Conservation (phyloP, 1,140 invertebrate genomes). For the Thaumetopoea pityocampa region DNA sequence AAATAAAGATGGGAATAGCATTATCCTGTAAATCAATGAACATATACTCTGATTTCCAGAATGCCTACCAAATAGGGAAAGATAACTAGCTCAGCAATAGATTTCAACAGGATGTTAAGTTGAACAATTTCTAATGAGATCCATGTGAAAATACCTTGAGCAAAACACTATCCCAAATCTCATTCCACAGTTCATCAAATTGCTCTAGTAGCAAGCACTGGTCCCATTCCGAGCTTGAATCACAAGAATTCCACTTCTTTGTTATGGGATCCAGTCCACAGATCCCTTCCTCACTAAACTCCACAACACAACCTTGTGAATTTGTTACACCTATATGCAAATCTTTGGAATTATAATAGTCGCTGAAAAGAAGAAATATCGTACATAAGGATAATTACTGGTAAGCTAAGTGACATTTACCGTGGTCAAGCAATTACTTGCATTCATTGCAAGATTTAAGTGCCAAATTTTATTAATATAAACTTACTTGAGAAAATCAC, state of each 20-base stretch:
- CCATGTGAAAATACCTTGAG: constrained; percentile 71
- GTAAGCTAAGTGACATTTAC: constrained; percentile 34
- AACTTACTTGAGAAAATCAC: constrained; percentile 88
- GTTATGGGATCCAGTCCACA: constrained; percentile 62
- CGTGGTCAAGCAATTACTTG: constrained; percentile 6
- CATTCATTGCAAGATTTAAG: not conserved
- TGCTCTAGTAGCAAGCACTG: constrained; percentile 84
- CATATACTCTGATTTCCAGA: too few species aligned
- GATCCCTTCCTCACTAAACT: constrained; percentile 86
- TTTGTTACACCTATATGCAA: constrained; percentile 89
- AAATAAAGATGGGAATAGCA: too few species aligned
- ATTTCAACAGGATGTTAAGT: too few species aligned
- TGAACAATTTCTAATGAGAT: too few species aligned
- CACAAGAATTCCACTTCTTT: constrained; percentile 57
- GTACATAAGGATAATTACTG: constrained; percentile 17
- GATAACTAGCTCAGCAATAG: too few species aligned
- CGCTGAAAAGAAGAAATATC: constrained; percentile 74
- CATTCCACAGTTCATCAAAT: constrained; percentile 80
- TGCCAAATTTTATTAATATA: constrained; percentile 5
- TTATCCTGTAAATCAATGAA: too few species aligned
- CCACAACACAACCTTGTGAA: constrained; percentile 83
- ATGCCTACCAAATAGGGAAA: too few species aligned
- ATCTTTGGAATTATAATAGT: constrained; percentile 86
- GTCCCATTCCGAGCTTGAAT: constrained; percentile 75
- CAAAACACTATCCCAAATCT: constrained; percentile 86